phyloP scores from a whole-genome alignment of 2,113 vertebrate genomes.

The Brachionichthys hirsutus region DNA sequence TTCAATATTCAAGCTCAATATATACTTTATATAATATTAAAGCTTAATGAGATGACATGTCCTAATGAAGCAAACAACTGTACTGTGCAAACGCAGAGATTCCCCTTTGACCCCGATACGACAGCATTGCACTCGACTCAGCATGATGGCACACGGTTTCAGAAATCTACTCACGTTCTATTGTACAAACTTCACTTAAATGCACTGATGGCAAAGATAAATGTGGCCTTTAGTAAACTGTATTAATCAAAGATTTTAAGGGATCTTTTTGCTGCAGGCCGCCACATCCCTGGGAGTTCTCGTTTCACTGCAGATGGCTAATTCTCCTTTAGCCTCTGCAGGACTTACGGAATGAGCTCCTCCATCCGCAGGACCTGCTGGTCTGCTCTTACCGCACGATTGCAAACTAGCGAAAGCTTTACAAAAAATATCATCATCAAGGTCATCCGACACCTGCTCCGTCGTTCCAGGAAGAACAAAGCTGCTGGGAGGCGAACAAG shows the following conservation, averaged over 20 bases:
- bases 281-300: constrained; percentile 40
- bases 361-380: constrained; percentile 72
- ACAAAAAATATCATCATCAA: constrained; percentile 55
- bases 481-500: constrained; percentile 61
- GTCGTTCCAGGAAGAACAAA: constrained; percentile 51
- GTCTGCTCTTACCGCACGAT: constrained; percentile 62
- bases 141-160: constrained; percentile 6
- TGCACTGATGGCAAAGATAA: constrained; percentile 38
- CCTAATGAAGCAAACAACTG: constrained; percentile 1
- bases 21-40: too few species aligned
- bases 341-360: constrained; percentile 62
- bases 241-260: constrained; percentile 45
- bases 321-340: constrained; percentile 41
- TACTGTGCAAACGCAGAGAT: constrained; percentile 42
- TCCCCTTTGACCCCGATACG: constrained; percentile 6
- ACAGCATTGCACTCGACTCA: constrained; percentile 11
- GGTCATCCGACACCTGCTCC: constrained; percentile 58
- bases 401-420: constrained; percentile 46
- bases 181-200: constrained; percentile 40
- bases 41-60: constrained; percentile 39
- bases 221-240: background rate
- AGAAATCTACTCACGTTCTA: constrained; percentile 4
- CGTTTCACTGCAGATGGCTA: constrained; percentile 48
- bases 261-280: constrained; percentile 45
- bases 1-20: constrained; percentile 28